Conservation (phyloP, 2,113 vertebrate genomes). For the Synchiropus splendidus region DNA sequence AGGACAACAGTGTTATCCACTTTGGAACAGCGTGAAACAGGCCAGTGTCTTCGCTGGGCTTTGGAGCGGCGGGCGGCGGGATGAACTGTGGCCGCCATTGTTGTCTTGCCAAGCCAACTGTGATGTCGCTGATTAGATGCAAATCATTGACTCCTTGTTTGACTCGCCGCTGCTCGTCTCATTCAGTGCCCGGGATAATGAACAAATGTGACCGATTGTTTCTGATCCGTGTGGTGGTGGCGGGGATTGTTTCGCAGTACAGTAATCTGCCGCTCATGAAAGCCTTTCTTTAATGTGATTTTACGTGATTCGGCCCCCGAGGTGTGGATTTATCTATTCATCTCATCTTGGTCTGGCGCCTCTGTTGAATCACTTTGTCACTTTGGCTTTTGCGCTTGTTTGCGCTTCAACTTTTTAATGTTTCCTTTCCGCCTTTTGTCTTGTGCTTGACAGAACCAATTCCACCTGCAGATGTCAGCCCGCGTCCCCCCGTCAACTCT, state of each 20-base stretch:
- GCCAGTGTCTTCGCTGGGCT: slow-evolving; percentile 52
- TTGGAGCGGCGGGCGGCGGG: slow-evolving; percentile 32
- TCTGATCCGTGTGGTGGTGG: slow-evolving; percentile 32
- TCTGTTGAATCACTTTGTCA: background rate
- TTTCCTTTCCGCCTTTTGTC: background rate
- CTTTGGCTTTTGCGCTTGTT: slow-evolving; percentile 5
- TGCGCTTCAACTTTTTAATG: background rate
- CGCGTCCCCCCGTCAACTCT: slow-evolving; percentile 72
- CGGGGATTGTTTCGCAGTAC: slow-evolving; percentile 17
- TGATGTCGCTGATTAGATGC: slow-evolving; percentile 49
- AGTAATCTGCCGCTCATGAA: slow-evolving; percentile 14
- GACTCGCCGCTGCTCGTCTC: slow-evolving; percentile 20
- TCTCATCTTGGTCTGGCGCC: slow-evolving; percentile 30
- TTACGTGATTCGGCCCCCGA: slow-evolving; percentile 25
- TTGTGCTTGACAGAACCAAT: slow-evolving; percentile 65
- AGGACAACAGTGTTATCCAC: slow-evolving; percentile 62
- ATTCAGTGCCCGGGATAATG: slow-evolving; percentile 39
- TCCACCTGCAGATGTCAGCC: slow-evolving; percentile 83
- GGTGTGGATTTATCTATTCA: slow-evolving; percentile 22
- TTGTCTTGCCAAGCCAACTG: slow-evolving; percentile 57
- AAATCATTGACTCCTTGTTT: slow-evolving; percentile 56
- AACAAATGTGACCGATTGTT: slow-evolving; percentile 43
- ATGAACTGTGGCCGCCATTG: slow-evolving; percentile 54
- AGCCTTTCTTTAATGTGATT: slow-evolving; percentile 38
- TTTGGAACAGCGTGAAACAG: slow-evolving; percentile 61